Evolutionary conservation across 2,888 invertebrate species (phyloP), one percentile per base, ranked within the genome.

Genomic region (Sphinx pinastri): DNA sequence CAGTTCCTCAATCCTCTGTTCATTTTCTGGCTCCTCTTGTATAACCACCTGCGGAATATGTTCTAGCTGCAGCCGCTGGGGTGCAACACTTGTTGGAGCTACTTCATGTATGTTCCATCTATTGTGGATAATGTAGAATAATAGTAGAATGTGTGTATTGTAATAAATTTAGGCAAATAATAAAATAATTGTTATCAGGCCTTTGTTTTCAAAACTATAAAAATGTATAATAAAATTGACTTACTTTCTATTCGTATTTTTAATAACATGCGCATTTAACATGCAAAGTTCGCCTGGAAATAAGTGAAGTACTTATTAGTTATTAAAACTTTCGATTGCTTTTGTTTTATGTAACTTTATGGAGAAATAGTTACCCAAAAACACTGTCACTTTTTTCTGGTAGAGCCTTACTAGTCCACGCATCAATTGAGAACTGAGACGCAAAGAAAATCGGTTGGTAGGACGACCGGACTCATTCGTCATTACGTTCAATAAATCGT

Each of bases 401-500:
- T 93, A 93, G 31, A 93, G 78, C 72, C 91, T 84, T 3, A 87
- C 90, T 67, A 93, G 79, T 0, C 93, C 93, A 16, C 91, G 82
- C 79, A 93, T 79, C 19, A 93, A 81, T 72, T 92, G 92, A 16
- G 93, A 93, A 75, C 92, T 93, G 47, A 93, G 82, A 0, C 93
- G 88, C 16, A 93, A 82, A 2, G 93, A 93, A 79, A 92, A 93
- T 71, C 93, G 86, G 49, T 87, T 85, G 11, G 81, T 73, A 6
- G 90, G 86, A 4, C 87, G 87, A 1, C 93, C 93, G 0, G 93
- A 93, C 75, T 93, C 93, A 72, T 84, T 90, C 8, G 72, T 84
- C 73, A 93, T 85, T 5, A 93, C 89, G 81, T 89, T 81, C 45
- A 85, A 68, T 73, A 93, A 82, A 75, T 90, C 88, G 14, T 90